Percentiles rank a stretch among this genome's conserved stretches.
Conservation (phyloP, 2,797 vertebrate genomes). For the Arrhamphus sclerolepis region DNA sequence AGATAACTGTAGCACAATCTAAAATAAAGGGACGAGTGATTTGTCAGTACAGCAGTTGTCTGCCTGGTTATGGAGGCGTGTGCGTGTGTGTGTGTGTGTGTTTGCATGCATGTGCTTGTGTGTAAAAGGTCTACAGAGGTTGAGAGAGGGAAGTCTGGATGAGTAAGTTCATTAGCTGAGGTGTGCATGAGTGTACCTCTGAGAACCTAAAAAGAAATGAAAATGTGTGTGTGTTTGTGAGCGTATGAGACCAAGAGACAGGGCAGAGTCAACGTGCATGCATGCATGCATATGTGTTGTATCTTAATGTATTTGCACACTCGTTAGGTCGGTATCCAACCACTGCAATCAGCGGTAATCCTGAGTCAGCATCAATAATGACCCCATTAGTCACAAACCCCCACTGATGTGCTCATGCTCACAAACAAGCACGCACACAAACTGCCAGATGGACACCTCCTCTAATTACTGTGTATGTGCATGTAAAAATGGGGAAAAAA, state of each 20-base stretch:
- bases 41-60: conserved; percentile 29
- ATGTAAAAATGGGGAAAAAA: conserved; percentile 4
- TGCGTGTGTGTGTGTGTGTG: conserved; percentile 5
- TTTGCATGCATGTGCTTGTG: conserved; percentile 18
- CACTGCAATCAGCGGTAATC: conserved; percentile 75
- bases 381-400: conserved; percentile 79
- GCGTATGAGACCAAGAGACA: conserved; percentile 1
- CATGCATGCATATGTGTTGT: conserved; percentile 15
- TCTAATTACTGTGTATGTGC: conserved; percentile 56
- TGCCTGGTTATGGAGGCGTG: conserved; percentile 22
- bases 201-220: conserved; percentile 60
- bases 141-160: conserved; percentile 51
- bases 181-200: conserved; percentile 69
- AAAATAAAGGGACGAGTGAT: conserved; percentile 29
- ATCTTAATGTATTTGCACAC: conserved; percentile 37
- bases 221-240: conserved; percentile 44
- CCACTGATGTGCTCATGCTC: conserved; percentile 50
- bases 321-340: conserved; percentile 72
- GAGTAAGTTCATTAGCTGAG: conserved; percentile 67
- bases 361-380: conserved; percentile 81
- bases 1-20: no score
- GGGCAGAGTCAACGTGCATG: conserved; percentile 7
- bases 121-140: conserved; percentile 33
- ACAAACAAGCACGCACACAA: conserved; percentile 19
- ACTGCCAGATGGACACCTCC: conserved; percentile 66